Conservation (phyloP, 2,113 vertebrate genomes). For the Anser brachyrhynchus region DNA sequence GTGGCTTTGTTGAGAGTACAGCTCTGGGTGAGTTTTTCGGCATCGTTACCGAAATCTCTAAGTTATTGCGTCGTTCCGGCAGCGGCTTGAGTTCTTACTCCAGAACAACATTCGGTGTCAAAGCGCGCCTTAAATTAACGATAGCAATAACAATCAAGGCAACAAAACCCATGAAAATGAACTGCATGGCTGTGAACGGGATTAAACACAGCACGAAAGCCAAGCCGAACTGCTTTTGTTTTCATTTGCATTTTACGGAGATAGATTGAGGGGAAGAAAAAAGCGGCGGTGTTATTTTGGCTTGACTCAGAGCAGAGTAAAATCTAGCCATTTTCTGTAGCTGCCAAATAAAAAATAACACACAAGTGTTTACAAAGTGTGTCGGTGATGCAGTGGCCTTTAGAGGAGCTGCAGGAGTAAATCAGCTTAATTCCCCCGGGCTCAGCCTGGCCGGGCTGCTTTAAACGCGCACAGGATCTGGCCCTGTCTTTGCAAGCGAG, state of each 20-base stretch:
- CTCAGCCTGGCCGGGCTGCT: not conserved
- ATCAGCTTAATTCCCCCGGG: not conserved
- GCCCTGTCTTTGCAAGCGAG: not conserved
- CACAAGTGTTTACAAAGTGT: not conserved
- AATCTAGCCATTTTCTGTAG: not conserved
- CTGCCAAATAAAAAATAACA: not conserved
- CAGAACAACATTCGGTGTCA: rapidly evolving
- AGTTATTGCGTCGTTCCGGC: rapidly evolving
- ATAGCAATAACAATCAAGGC: not conserved
- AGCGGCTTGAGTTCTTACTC: not conserved
- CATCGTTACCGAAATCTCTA: rapidly evolving
- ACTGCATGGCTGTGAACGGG: not conserved
- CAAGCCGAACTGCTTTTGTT: not conserved
- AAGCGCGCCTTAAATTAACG: not conserved
- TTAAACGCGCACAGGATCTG: not conserved
- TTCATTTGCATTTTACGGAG: not conserved
- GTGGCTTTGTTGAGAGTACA: not conserved
- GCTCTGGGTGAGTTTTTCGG: not conserved
- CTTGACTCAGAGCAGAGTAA: rapidly evolving
- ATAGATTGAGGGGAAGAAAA: not conserved
- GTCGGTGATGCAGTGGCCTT: not conserved
- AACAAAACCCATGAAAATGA: not conserved
- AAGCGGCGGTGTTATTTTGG: not conserved
- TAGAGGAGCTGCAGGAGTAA: not conserved
- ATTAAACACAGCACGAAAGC: not conserved